phyloP scores from a whole-genome alignment of 1,140 invertebrate genomes.

The Atopsyche davidsoni region DNA sequence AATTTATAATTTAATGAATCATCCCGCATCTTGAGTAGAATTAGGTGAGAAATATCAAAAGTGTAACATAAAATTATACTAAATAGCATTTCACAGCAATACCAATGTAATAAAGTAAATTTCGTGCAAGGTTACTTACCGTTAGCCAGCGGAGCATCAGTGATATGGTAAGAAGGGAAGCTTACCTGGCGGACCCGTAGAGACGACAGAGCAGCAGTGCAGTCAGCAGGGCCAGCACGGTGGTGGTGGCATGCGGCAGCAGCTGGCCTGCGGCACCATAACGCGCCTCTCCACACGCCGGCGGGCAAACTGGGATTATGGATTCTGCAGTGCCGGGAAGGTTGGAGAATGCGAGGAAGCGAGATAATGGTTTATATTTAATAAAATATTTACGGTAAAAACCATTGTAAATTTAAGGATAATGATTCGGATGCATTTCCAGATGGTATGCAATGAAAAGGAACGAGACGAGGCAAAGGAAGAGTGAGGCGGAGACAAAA shows the following conservation, averaged over 20 bases:
- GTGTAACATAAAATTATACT: no score
- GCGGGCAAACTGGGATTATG: conserved; percentile 85
- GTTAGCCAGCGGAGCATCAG: no score
- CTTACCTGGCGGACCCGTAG: conserved; percentile 32
- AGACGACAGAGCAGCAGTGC: conserved; percentile 33
- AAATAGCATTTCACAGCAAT: no score
- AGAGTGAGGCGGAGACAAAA: no score
- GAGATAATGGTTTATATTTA: conserved; percentile 17
- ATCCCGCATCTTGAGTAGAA: no score
- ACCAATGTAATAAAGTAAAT: no score
- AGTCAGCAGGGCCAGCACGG: conserved; percentile 42
- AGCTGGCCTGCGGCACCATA: conserved; percentile 50
- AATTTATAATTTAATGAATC: no score
- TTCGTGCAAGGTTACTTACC: no score
- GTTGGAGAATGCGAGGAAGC: conserved; percentile 11
- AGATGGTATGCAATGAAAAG: background rate
- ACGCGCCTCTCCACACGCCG: conserved; percentile 74
- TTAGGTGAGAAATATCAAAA: no score
- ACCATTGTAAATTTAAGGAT: conserved; percentile 1
- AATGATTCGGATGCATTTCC: conserved; percentile 1
- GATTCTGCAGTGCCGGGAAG: conserved; percentile 60
- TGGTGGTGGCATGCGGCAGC: conserved; percentile 34
- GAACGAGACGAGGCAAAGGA: background rate
- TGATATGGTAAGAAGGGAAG: no score
- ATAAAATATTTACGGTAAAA: conserved; percentile 7